A percentile compares a stretch with the other conserved stretches of the same genome.
Conservation (phyloP, 2,888 invertebrate genomes). For the Cryptocheilus praepositus region DNA sequence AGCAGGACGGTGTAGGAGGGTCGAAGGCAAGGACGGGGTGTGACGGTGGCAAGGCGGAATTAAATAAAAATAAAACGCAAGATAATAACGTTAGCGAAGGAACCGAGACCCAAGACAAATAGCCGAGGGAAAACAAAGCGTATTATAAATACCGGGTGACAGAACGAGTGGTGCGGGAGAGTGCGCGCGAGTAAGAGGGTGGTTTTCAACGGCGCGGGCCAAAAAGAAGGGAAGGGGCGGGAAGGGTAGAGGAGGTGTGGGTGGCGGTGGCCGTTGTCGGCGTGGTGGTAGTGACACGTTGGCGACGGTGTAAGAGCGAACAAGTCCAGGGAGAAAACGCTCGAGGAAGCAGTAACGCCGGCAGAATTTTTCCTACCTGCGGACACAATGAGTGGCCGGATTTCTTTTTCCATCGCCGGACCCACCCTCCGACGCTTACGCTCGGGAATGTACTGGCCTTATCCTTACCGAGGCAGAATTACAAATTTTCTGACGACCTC, state of each 20-base stretch:
- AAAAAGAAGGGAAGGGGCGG: conserved; percentile 32
- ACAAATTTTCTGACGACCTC: conserved; percentile 64
- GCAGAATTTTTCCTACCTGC: conserved; percentile 64
- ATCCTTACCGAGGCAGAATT: conserved; percentile 65
- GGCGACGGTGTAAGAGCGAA: conserved; percentile 24
- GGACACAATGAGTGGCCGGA: conserved; percentile 69
- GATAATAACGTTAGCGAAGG: conserved; percentile 59
- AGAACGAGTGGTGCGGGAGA: conserved; percentile 50
- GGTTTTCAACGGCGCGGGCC: conserved; percentile 48
- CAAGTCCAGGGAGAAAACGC: conserved; percentile 48
- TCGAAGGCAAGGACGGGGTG: conserved; percentile 8
- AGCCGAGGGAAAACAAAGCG: conserved; percentile 66
- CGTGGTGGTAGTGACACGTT: conserved; percentile 2
- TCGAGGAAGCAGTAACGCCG: conserved; percentile 46
- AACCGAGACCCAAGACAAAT: conserved; percentile 61
- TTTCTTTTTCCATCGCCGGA: conserved; percentile 63
- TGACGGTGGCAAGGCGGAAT: conserved; percentile 43
- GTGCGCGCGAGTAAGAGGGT: conserved; percentile 48
- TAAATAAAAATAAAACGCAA: conserved; percentile 65
- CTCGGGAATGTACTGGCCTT: conserved; percentile 41
- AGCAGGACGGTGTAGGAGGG: too few species aligned
- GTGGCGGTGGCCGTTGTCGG: conserved; percentile 22
- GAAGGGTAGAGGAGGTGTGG: conserved; percentile 23
- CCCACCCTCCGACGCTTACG: conserved; percentile 46
- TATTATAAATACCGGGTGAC: conserved; percentile 64